Base-by-base conservation (phyloP, 1,140 invertebrate genomes). In the Cydia amplana region DNA sequence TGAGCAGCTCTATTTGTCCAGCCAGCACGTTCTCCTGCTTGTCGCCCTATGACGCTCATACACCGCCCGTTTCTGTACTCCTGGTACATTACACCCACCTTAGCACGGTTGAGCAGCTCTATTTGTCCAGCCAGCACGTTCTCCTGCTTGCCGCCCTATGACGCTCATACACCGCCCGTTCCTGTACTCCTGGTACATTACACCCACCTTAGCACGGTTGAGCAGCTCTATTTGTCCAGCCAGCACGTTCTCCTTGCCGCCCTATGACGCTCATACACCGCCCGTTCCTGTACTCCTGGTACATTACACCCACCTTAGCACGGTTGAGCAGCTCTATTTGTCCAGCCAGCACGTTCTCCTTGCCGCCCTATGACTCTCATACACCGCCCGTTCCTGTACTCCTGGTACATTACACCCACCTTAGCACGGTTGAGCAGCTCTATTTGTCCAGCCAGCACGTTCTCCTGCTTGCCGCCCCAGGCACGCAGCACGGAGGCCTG, bases 351-450 rank as follows among this genome's bases (percentile, higher is more conserved):
- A 25, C 25, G 25, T 25, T 25, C 25, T 25, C 3, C 25, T 25
- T 3, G 25, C 3, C 3, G 25, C 25, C 25, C n/a, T n/a, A n/a
- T n/a, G n/a, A n/a, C n/a, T n/a, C n/a, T 25, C 25, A 3, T 25
- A 25, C 3, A 25, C 25, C 25, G 3, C 32, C 32, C 4, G 16
- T n/a, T n/a, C 4, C 16, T 51, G 46, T n/a, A n/a, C 10, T 60
- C 51, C 51, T 18, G 51, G n/a, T 18, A 60, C 40, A 43, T 12
- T 3, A 43, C 9, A n/a, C 32, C 49, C 75, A 97, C 96, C 95
- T 98, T 98, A 72, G 98, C 98, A 82, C 98, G 94, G 89, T 97
- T 98, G 72, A 99, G 83, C 1, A 99, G 94, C 91, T 99, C 97
- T 2, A 95, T 94, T 86, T 99, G 98, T n/a, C 94, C 98, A 84